A percentile compares a stretch with the other conserved stretches of the same genome.
Evolutionary conservation across 2,797 vertebrate species (phyloP).

Genomic region (Trachops cirrhosus): DNA sequence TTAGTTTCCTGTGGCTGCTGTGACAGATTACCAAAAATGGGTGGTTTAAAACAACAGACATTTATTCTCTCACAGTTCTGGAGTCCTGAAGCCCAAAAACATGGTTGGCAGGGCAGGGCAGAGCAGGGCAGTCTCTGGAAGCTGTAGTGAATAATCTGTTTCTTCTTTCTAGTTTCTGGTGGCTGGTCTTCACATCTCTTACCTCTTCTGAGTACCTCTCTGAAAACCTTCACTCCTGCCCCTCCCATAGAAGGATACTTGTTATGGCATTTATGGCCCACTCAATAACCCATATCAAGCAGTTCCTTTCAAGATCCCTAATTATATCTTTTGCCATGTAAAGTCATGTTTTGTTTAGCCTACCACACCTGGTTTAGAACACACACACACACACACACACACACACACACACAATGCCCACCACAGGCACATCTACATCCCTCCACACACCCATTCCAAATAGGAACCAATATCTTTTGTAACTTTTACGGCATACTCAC

Average conservation of each 20-base stretch:
- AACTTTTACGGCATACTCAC: background rate
- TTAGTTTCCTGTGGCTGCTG: conserved; percentile 4
- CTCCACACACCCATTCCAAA: background rate
- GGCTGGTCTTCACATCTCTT: background rate
- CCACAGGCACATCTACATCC: background rate
- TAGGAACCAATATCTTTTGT: background rate
- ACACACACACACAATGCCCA: background rate
- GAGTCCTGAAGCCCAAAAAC: background rate
- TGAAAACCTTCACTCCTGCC: background rate
- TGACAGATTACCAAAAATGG: background rate
- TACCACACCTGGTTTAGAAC: background rate
- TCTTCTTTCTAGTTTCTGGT: background rate
- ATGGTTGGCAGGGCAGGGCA: background rate
- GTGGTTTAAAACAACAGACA: background rate
- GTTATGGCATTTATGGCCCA: background rate
- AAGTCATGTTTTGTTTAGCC: background rate
- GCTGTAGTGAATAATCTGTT: background rate
- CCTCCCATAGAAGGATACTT: background rate
- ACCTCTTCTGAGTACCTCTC: background rate
- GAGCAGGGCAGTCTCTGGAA: background rate
- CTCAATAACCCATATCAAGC: background rate
- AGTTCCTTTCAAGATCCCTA: background rate
- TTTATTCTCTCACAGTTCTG: background rate
- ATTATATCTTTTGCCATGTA: background rate
- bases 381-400: background rate